Percentiles rank a stretch among this genome's conserved stretches.
These are phyloP conservation scores for Neodiprion lecontei DNA, from an alignment of 1,140 invertebrate species.

Conservation along the genomic window DNA sequence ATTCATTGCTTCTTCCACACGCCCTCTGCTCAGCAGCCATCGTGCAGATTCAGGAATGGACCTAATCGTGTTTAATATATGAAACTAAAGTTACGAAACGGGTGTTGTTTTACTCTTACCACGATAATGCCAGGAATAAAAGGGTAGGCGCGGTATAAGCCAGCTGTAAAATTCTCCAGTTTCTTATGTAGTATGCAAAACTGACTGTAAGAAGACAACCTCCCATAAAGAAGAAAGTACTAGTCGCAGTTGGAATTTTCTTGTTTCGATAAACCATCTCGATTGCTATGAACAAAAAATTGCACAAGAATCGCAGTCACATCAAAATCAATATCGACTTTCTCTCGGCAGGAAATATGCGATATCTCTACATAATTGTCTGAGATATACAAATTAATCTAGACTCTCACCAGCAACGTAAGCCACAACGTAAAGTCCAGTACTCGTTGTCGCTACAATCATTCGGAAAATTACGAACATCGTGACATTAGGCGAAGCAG, in stretches of 20 bases:
- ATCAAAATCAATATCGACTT: constrained; percentile 7
- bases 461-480: constrained; percentile 72
- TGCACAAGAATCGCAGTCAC: constrained; percentile 17
- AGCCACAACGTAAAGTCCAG: constrained; percentile 78
- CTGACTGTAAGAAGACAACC: constrained; percentile 77
- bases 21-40: constrained; percentile 81
- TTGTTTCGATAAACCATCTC: constrained; percentile 84
- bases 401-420: constrained; percentile 74
- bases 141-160: constrained; percentile 75
- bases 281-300: constrained; percentile 66
- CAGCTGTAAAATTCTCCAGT: constrained; percentile 80
- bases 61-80: constrained; percentile 47
- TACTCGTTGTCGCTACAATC: constrained; percentile 76
- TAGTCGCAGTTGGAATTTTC: constrained; percentile 76
- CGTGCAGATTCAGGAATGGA: constrained; percentile 84
- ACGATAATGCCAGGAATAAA: constrained; percentile 78
- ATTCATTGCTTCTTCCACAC: constrained; percentile 73
- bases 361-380: neutral
- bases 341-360: neutral
- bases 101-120: constrained; percentile 60
- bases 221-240: constrained; percentile 79
- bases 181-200: constrained; percentile 75
- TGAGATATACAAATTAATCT: constrained; percentile 4
- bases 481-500: constrained; percentile 72
- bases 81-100: no score